Evolutionary conservation across 2,888 invertebrate species (phyloP), one percentile per base, ranked within the genome.

Genomic region (Drosophila recens): DNA sequence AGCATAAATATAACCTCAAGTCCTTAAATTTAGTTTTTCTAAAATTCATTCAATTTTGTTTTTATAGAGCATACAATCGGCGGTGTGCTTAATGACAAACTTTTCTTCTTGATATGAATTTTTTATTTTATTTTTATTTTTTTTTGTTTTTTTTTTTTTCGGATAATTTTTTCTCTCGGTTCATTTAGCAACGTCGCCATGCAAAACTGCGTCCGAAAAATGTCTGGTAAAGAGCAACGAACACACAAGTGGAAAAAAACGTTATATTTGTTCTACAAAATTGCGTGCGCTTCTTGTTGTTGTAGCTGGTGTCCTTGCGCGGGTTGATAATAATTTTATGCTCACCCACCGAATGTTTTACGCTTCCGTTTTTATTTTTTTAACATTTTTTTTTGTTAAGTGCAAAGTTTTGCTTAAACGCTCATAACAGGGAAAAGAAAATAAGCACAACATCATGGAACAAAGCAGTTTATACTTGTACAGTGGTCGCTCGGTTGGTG

Each of bases 261-360:
- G 84, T 88, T 80, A 80, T 80, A 85, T 84, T 82, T 87, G 78
- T 71, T 82, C 68, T 72, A 84, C 84, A 80, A 72, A 80, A 88
- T 81, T 83, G 83, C 81, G 87, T 87, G 77, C 42, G 75, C 54
- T 69, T 65, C 58, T 61, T 56, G 72, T 45, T 51, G 51, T 38
- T 64, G 51, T 56, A 58, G 76, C 15, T 54, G 51, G 56, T 63
- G 72, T 68, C 72, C 72, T 68, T 46, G 57, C 75, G 67, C 62
- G 72, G 72, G 81, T 82, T 87, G 87, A 86, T 87, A 88, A 84
- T 85, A 86, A 79, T 86, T 86, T 86, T 80, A 80, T 87, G 83
- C 83, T 85, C 74, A 80, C 77, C 88, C 82, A 79, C 75, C 84
- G 84, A 73, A 75, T 80, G 68, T 62, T 74, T 74, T 72, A 53